Evolutionary conservation across 2,113 vertebrate species (phyloP), one percentile per base, ranked within the genome.

Genomic region (Oreochromis tanganicae): DNA sequence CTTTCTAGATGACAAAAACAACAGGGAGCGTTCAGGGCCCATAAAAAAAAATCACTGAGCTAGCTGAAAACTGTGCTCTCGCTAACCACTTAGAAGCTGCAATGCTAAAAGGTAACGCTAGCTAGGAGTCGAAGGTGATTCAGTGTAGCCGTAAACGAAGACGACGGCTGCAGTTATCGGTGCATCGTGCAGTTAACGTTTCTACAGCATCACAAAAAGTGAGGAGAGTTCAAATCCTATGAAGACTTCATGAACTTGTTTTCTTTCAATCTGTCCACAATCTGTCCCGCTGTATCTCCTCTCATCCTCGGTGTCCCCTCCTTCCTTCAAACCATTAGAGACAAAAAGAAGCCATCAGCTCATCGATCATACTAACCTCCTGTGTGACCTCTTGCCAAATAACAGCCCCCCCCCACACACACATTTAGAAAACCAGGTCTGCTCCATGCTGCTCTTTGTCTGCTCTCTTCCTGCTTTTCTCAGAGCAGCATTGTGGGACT

Each of bases 401-500:
- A 50, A 79, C 43, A 32, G n/a, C 54, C 80, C 13, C 46, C 46
- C 48, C 16, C 9, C 0, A n/a, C n/a, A n/a, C n/a, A n/a, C 29
- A 4, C 59, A 63, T 63, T 63, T 63, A 75, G 48, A 90, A 85
- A 54, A 63, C 43, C 90, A 90, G 83, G 88, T 92, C 92, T 82
- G 90, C 84, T 84, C 48, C 85, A 68, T 63, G 84, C 84, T 85
- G 71, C 21, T 89, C 90, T 94, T 94, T 95, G 94, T 96, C 93
- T 93, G 88, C 86, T 71, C 84, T 75, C 93, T 95, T 96, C 94
- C 96, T 95, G 94, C 86, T 27, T 95, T 95, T 94, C 89, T 95
- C 94, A 89, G 68, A n/a, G 85, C 83, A 32, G 91, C 93, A 94
- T 95, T 96, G 96, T 95, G 87, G 84, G 81, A 83, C 84, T 80